Evolutionary conservation across 2,888 invertebrate species (phyloP).

Genomic region (Drosophila tanythrix): DNA sequence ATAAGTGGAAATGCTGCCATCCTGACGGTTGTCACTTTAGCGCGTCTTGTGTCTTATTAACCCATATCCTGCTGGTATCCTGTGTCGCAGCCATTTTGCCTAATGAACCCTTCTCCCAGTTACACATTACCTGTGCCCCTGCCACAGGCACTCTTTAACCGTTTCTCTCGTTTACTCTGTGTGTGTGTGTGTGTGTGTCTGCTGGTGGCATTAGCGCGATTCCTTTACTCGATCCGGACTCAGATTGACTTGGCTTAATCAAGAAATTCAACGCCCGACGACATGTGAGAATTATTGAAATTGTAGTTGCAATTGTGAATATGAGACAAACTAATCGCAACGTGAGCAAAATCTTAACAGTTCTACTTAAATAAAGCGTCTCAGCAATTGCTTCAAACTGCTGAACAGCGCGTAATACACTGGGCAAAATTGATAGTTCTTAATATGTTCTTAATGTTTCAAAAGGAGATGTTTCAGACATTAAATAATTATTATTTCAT

Average conservation of each 20-base stretch:
- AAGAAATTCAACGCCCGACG: conserved; percentile 62
- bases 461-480: not conserved
- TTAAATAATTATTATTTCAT: not conserved
- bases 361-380: conserved; percentile 14
- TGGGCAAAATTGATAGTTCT: not conserved
- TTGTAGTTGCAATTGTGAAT: conserved; percentile 40
- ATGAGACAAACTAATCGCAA: conserved; percentile 49
- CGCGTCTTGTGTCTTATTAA: conserved; percentile 72
- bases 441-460: too few species aligned
- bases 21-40: conserved; percentile 54
- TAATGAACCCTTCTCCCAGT: conserved; percentile 71
- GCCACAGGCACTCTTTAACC: not conserved
- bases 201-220: conserved; percentile 21
- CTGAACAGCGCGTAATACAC: conserved; percentile 5
- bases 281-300: conserved; percentile 79
- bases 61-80: conserved; percentile 68
- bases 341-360: conserved; percentile 39
- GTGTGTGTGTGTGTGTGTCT: not conserved
- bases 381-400: conserved; percentile 23
- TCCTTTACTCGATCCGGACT: conserved; percentile 27
- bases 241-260: conserved; percentile 64
- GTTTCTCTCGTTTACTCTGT: not conserved
- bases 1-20: conserved; percentile 2
- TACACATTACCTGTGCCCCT: conserved; percentile 18
- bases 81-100: conserved; percentile 58